phyloP scores from a whole-genome alignment of 2,113 vertebrate species.

The Oncorhynchus kisutch region DNA sequence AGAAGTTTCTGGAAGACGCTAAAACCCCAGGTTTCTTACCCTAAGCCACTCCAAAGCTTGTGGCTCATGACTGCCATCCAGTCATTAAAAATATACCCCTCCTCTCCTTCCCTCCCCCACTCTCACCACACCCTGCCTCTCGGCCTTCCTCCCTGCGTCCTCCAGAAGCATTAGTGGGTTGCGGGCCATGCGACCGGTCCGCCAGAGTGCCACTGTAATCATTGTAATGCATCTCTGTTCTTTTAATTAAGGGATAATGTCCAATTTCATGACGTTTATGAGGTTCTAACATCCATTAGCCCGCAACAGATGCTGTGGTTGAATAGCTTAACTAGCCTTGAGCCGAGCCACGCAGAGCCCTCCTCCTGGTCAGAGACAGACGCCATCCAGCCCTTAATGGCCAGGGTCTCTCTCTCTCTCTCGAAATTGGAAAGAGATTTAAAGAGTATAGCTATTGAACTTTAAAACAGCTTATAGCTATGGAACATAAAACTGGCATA shows the following conservation, averaged over 20 bases:
- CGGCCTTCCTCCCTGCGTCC: conserved; percentile 26
- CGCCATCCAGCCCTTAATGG: conserved; percentile 57
- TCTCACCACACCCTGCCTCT: conserved; percentile 19
- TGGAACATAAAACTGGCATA: conserved; percentile 82
- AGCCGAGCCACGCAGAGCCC: conserved; percentile 57
- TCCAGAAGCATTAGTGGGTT: conserved; percentile 54
- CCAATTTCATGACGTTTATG: conserved; percentile 83
- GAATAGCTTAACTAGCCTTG: conserved; percentile 74
- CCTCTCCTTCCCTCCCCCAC: conserved; percentile 16
- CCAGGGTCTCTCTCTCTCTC: conserved; percentile 48
- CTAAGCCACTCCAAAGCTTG: conserved; percentile 43
- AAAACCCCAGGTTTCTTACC: conserved; percentile 17
- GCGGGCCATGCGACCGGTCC: conserved; percentile 37
- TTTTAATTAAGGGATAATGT: conserved; percentile 85
- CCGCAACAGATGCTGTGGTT: conserved; percentile 78
- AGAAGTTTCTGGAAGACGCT: conserved; percentile 31
- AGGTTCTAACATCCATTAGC: conserved; percentile 85
- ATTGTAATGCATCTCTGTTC: conserved; percentile 82
- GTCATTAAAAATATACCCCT: conserved; percentile 52
- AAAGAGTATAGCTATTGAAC: conserved; percentile 79
- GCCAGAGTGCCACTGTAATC: conserved; percentile 71
- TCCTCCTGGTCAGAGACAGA: conserved; percentile 62
- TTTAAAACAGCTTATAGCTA: conserved; percentile 80
- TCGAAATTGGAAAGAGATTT: conserved; percentile 73
- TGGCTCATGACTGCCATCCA: conserved; percentile 32